Percentiles rank a stretch among this genome's conserved stretches.
Conservation (phyloP, 1,140 invertebrate species). For the Brachionus sp. region DNA sequence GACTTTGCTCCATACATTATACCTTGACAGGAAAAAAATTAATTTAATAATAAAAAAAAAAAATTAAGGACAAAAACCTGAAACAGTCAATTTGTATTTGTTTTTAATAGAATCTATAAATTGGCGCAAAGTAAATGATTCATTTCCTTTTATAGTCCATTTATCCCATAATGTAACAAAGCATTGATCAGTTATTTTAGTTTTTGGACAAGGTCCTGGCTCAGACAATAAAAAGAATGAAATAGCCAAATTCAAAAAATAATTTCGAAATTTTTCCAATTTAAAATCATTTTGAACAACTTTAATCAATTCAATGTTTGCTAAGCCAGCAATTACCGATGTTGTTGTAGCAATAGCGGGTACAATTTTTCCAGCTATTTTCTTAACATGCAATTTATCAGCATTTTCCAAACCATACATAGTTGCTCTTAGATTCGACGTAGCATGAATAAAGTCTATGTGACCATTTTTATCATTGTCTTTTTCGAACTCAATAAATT, state of each 20-base stretch:
- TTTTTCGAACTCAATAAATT: constrained; percentile 56
- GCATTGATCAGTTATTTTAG: constrained; percentile 67
- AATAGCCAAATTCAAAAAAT: constrained; percentile 31
- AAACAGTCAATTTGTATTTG: constrained; percentile 81
- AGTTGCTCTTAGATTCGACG: constrained; percentile 53
- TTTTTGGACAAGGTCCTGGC: constrained; percentile 63
- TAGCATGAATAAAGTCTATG: constrained; percentile 57
- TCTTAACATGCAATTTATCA: constrained; percentile 55
- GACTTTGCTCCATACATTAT: constrained; percentile 47
- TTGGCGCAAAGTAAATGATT: constrained; percentile 85
- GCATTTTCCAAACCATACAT: constrained; percentile 57
- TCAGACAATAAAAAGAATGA: background rate
- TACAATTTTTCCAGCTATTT: constrained; percentile 57
- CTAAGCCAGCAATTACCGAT: constrained; percentile 56
- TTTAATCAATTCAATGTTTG: constrained; percentile 31
- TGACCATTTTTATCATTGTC: constrained; percentile 58
- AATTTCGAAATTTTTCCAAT: constrained; percentile 1
- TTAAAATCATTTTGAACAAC: constrained; percentile 8
- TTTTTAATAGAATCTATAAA: constrained; percentile 90
- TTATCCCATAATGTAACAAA: constrained; percentile 87
- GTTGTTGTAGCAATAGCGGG: constrained; percentile 60
- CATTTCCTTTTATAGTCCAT: constrained; percentile 78
- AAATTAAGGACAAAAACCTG: constrained; percentile 88
- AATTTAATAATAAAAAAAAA: constrained; percentile 59
- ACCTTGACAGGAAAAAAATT: constrained; percentile 17